A percentile compares a stretch with the other conserved stretches of the same genome.
These are phyloP conservation scores for Daubentonia madagascariensis DNA, from an alignment of 2,113 vertebrate species.

Conservation along the genomic window DNA sequence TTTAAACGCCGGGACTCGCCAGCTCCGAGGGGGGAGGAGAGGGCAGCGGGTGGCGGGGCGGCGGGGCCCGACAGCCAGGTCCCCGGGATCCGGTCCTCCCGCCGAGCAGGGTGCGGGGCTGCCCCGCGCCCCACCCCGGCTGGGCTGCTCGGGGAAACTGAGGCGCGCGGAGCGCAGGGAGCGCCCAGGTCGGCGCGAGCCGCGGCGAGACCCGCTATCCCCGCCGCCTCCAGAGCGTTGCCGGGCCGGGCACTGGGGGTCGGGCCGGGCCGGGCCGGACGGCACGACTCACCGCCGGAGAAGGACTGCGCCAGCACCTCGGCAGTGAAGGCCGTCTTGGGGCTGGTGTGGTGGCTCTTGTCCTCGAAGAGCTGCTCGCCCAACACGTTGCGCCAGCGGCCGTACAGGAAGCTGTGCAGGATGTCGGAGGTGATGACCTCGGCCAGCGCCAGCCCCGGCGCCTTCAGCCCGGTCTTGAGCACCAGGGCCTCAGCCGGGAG, in stretches of 20 bases:
- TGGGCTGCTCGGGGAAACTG: neutral
- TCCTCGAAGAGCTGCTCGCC: slow-evolving; percentile 94
- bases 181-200: accelerated
- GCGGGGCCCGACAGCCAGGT: accelerated
- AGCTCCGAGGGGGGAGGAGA: slow-evolving; percentile 46
- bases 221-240: accelerated
- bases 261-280: neutral
- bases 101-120: neutral
- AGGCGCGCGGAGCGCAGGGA: neutral
- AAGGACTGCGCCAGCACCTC: slow-evolving; percentile 98
- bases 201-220: neutral
- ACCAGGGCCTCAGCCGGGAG: slow-evolving; percentile 92
- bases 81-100: neutral
- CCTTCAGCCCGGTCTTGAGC: slow-evolving; percentile 93
- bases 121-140: neutral
- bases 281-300: slow-evolving; percentile 89
- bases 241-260: neutral
- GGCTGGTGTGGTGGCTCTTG: slow-evolving; percentile 85
- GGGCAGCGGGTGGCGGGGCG: neutral
- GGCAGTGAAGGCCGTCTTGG: slow-evolving; percentile 96
- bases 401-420: slow-evolving; percentile 97
- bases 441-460: slow-evolving; percentile 89
- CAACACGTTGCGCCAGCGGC: slow-evolving; percentile 96
- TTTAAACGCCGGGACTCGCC: slow-evolving; percentile 67
- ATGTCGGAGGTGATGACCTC: slow-evolving; percentile 98